Base-by-base conservation (phyloP, 2,113 vertebrate genomes). In the Gopherus evgoodei region DNA sequence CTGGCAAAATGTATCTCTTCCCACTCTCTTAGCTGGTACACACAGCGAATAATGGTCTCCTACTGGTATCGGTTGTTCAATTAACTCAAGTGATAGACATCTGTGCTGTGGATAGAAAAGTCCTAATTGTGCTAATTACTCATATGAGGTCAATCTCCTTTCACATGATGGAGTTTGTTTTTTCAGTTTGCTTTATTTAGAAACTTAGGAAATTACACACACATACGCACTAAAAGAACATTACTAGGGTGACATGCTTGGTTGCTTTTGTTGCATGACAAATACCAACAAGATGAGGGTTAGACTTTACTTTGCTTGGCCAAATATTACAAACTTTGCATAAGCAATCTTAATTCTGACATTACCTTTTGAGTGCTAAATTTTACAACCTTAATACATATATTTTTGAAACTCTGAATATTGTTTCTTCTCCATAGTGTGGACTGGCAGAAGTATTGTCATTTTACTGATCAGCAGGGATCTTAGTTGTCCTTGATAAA, bases 151-250 rank as follows among this genome's bases (percentile, higher is more conserved):
- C 52, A 84, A 50, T 90, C 47, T 93, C 76, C 53, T 22, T 87
- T 95, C 96, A 91, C 91, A 24, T 65, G 72, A 47, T 38, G 88
- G 75, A 89, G 53, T 84, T 54, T 86, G 78, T 84, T 75, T 97
- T 94, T 94, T 88, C 52, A 89, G 49, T 35, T 93, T 93, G 80
- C 72, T 44, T 75, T 75, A 75, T 42, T 42, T 42, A 75, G 5
- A 42, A 65, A 75, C 10, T 24, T 42, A 38, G 69, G 35, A 75
- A 75, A 25, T 24, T 44, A 59, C 27, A 29, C 11, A 29, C 57
- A 35, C 31, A 59, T 22, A 57, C 56, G 27, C 5, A 29, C 25
- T 25, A 62, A 62, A 38, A 38, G 35, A 38, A 72, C 0, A 8
- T 89, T 89, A 31, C 38, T 86, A n/a, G 69, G 83, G 54, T 69